phyloP scores from a whole-genome alignment of 2,113 vertebrate genomes.

The Leptocoma aspasia region DNA sequence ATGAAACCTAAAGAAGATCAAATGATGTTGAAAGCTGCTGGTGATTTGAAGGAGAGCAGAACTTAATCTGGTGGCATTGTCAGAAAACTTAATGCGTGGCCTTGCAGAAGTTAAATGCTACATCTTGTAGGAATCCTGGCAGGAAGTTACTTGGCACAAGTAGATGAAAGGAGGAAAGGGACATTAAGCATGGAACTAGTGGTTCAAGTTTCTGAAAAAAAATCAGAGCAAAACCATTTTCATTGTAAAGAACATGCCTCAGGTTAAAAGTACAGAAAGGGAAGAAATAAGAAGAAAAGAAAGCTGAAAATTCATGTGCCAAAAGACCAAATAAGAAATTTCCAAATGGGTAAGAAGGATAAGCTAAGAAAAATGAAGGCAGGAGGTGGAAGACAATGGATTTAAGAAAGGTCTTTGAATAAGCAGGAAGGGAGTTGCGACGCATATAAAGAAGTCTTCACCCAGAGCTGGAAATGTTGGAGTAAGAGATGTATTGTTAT shows the following conservation, averaged over 20 bases:
- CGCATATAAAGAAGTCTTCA: background rate
- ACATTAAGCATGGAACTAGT: background rate
- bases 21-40: background rate
- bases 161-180: background rate
- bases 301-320: background rate
- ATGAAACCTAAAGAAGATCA: background rate
- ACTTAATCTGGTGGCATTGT: background rate
- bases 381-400: background rate
- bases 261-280: background rate
- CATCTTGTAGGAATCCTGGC: background rate
- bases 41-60: background rate
- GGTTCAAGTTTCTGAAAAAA: background rate
- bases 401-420: background rate
- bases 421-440: background rate
- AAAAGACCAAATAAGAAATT: background rate
- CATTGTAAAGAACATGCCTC: background rate
- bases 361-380: background rate
- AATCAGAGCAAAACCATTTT: background rate
- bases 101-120: background rate
- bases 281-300: background rate
- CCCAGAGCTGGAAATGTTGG: background rate
- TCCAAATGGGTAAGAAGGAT: background rate
- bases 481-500: background rate
- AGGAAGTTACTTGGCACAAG: background rate
- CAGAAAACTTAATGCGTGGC: background rate